Evolutionary conservation across 2,888 invertebrate species (phyloP), one percentile per base, ranked within the genome.

Genomic region (Ernsta delagoae): DNA sequence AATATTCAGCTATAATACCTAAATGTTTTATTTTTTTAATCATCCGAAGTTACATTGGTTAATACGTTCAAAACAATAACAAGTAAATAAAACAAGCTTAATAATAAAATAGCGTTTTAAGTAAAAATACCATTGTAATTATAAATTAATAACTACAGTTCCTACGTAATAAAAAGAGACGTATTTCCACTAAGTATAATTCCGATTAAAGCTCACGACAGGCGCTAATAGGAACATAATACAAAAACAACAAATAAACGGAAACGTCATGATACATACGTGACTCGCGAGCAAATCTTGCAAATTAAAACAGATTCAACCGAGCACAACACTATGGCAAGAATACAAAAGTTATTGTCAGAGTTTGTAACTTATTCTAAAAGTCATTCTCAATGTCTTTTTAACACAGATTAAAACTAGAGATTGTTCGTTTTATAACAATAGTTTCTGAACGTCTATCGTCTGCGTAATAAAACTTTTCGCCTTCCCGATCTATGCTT

Each of bases 231-330:
- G 41, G 41, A 9, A 41, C 9, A 41, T 80, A 82, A 82, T 76
- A 81, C 74, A 76, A 77, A 78, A 73, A 75, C 80, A 79, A 84
- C 82, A 80, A 77, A 75, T 79, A 79, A 76, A 79, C 80, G 82
- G 83, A 84, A 78, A 78, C 75, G 77, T 82, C 75, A 85, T 83
- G 74, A 78, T 87, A 88, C 87, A 79, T 88, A 89, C 89, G 86
- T 87, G 86, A 79, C 70, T 57, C 57, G 70, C 64, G 71, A 70
- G 56, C 39, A 61, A 63, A 63, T 61, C 64, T 48, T 57, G 54
- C 5, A 24, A 50, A 68, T 64, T 65, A 70, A 62, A 57, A 43
- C 50, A 36, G 59, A 59, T 9, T 59, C 36, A 63, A 60, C 59
- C 16, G 36, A 54, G 63, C 63, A 64, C 59, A 34, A n/a, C 63